A percentile compares a stretch with the other conserved stretches of the same genome.
These are phyloP conservation scores for Monochamus alternatus DNA, from an alignment of 2,888 invertebrate species.

Conservation along the genomic window DNA sequence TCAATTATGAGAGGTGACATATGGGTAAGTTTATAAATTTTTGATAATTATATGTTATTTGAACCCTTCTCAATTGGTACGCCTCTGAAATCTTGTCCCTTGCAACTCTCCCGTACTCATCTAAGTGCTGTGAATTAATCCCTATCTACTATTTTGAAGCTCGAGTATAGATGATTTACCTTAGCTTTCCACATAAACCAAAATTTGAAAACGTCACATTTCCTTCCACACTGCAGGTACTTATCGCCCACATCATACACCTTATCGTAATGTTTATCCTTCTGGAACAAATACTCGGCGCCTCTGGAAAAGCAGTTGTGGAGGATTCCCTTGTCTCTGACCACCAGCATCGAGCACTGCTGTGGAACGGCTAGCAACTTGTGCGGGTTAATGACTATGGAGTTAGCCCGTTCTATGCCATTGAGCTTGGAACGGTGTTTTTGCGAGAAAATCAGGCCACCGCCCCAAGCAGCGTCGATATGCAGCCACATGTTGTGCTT, in stretches of 20 bases:
- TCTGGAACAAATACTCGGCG: slow-evolving; percentile 75
- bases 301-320: slow-evolving; percentile 71
- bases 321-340: slow-evolving; percentile 68
- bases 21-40: too few species aligned
- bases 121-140: too few species aligned
- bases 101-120: too few species aligned
- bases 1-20: too few species aligned
- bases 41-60: too few species aligned
- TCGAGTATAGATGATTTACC: slow-evolving; percentile 58
- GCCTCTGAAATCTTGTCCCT: too few species aligned
- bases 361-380: slow-evolving; percentile 76
- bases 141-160: too few species aligned
- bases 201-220: slow-evolving; percentile 81
- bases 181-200: slow-evolving; percentile 84
- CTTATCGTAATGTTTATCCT: slow-evolving; percentile 74
- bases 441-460: slow-evolving; percentile 74
- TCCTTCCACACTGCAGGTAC: slow-evolving; percentile 80
- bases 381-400: slow-evolving; percentile 77
- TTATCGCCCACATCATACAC: slow-evolving; percentile 74
- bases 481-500: slow-evolving; percentile 97
- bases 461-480: slow-evolving; percentile 78
- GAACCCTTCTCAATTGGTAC: too few species aligned
- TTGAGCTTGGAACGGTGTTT: slow-evolving; percentile 71
- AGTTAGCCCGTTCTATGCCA: slow-evolving; percentile 75
- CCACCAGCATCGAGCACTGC: slow-evolving; percentile 73